A percentile compares a stretch with the other conserved stretches of the same genome.
phyloP scores from a whole-genome alignment of 2,113 vertebrate species.

The Brachirus orientalis region DNA sequence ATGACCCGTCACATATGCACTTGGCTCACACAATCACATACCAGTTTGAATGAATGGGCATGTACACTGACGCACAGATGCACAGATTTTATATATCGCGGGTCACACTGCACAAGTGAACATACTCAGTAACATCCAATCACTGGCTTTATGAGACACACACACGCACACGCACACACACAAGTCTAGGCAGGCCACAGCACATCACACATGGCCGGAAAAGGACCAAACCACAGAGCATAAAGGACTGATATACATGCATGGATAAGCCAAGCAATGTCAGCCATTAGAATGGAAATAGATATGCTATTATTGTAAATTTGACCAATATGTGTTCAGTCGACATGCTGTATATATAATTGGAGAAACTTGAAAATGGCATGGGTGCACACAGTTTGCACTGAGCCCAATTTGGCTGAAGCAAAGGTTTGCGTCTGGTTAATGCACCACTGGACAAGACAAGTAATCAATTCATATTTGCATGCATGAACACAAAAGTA shows the following conservation, averaged over 20 bases:
- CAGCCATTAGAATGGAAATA: slow-evolving; percentile 82
- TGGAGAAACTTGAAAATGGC: slow-evolving; percentile 78
- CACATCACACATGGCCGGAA: slow-evolving; percentile 62
- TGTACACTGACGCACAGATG: background rate
- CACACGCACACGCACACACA: slow-evolving; percentile 25
- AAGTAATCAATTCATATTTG: slow-evolving; percentile 73
- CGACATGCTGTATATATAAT: slow-evolving; percentile 70
- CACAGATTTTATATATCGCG: slow-evolving; percentile 14
- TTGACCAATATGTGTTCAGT: slow-evolving; percentile 72
- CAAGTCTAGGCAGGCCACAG: slow-evolving; percentile 27
- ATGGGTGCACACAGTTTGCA: slow-evolving; percentile 69
- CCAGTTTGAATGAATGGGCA: slow-evolving; percentile 30
- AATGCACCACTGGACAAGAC: slow-evolving; percentile 74
- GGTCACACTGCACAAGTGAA: slow-evolving; percentile 23
- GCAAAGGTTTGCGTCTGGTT: slow-evolving; percentile 73
- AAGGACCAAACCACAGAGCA: slow-evolving; percentile 63
- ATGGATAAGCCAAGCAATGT: slow-evolving; percentile 79
- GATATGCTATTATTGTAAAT: slow-evolving; percentile 78
- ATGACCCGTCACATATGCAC: slow-evolving; percentile 5
- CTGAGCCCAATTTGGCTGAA: slow-evolving; percentile 71
- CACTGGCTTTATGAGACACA: slow-evolving; percentile 17
- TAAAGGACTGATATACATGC: slow-evolving; percentile 66
- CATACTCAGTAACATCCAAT: background rate
- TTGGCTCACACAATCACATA: slow-evolving; percentile 13
- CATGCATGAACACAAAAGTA: slow-evolving; percentile 52